Percentiles rank a stretch among this genome's conserved stretches.
Evolutionary conservation across 2,888 invertebrate genomes (phyloP).

Genomic region (Rhabditophanes sp.): DNA sequence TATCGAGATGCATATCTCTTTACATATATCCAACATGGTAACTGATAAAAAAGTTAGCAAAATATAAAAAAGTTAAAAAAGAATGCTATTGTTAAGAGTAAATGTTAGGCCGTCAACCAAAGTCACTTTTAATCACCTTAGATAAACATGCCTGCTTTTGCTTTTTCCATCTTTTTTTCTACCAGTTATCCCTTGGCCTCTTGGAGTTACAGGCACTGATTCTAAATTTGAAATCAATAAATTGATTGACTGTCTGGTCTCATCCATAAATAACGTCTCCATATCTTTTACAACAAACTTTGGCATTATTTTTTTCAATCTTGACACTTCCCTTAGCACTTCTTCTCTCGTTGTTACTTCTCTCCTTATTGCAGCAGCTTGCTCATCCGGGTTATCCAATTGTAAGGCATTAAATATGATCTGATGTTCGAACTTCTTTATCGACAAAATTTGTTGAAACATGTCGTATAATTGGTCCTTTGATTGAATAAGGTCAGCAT

Average conservation of each 20-base stretch:
- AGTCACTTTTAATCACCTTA: no score
- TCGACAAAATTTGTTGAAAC: constrained; percentile 94
- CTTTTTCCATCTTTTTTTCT: constrained; percentile 59
- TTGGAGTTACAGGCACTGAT: constrained; percentile 81
- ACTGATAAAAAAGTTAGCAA: constrained; percentile 2
- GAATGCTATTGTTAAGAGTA: no score
- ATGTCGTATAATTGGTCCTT: constrained; percentile 99
- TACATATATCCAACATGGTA: constrained; percentile 3
- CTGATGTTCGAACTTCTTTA: constrained; percentile 99
- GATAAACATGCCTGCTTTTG: constrained; percentile 77
- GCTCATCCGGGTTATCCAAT: constrained; percentile 96
- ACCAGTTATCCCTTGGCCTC: constrained; percentile 90
- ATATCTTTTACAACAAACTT: constrained; percentile 99
- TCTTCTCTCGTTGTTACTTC: constrained; percentile 93
- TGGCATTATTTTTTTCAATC: constrained; percentile 92
- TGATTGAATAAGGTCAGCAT: constrained; percentile 56
- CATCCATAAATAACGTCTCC: constrained; percentile 97
- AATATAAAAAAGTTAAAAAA: constrained; percentile 4
- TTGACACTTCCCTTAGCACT: constrained; percentile 88
- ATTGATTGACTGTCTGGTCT: constrained; percentile 89
- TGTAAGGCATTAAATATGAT: constrained; percentile 91
- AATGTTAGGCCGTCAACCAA: no score
- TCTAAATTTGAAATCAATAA: constrained; percentile 95
- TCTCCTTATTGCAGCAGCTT: constrained; percentile 93
- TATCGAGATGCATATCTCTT: constrained; percentile 4